A percentile compares a stretch with the other conserved stretches of the same genome.
These are phyloP conservation scores for Saccostrea cuccullata DNA, from an alignment of 1,140 invertebrate genomes.

Conservation along the genomic window DNA sequence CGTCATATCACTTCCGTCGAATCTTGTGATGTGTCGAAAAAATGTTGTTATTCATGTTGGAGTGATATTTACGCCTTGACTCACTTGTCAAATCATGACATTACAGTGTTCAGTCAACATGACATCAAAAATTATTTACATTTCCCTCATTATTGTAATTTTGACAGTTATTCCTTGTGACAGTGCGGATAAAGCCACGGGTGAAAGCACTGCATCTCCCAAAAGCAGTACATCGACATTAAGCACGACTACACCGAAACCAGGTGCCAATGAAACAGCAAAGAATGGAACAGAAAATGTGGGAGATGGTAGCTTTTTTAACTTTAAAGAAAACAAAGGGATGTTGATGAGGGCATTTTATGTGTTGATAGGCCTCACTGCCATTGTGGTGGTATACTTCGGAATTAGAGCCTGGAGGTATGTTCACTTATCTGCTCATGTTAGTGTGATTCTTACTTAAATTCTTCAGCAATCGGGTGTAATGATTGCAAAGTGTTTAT, in stretches of 20 bases:
- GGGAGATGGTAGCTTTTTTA: background rate
- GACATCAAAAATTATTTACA: background rate
- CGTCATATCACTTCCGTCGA: background rate
- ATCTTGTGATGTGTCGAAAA: slow-evolving; percentile 24
- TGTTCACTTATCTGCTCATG: background rate
- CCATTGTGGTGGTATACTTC: slow-evolving; percentile 31
- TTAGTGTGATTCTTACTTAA: background rate
- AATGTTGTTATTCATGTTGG: background rate
- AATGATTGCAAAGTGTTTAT: no score
- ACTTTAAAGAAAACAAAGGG: background rate
- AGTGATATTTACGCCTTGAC: background rate
- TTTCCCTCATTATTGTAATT: background rate
- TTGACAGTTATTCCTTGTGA: background rate
- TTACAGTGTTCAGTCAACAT: background rate
- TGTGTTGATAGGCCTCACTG: slow-evolving; percentile 30
- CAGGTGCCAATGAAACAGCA: background rate
- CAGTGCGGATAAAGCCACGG: background rate
- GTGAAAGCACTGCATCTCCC: background rate
- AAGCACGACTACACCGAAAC: background rate
- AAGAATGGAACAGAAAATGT: background rate
- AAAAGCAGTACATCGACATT: background rate
- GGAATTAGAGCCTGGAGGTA: slow-evolving; percentile 28
- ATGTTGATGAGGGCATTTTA: slow-evolving; percentile 37
- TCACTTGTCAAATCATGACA: background rate
- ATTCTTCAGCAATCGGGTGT: no score